Base-by-base conservation (phyloP, 2,888 invertebrate species). In the Xylophagus ater region DNA sequence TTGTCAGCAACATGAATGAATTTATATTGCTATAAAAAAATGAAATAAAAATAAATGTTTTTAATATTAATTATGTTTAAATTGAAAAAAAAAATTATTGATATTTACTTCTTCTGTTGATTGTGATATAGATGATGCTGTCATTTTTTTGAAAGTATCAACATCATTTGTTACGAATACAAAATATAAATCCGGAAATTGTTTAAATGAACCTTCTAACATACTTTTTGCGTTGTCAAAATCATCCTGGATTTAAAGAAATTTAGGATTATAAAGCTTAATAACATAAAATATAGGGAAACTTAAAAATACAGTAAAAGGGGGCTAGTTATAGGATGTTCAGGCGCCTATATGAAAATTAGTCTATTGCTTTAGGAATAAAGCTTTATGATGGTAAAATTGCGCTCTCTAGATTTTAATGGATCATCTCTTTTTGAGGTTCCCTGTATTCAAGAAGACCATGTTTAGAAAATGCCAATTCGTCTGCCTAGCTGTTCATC, bases 151-250 rank as follows among this genome's bases (percentile, higher is more conserved):
- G 47, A 68, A 73, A 31, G 65, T 63, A 0, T 57, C 52, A 17
- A 65, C 49, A 34, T 70, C 67, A 12, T 62, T 58, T 1, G 72
- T 65, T 1, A 69, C 59, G 47, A 72, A 74, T 0, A 71, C 59
- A 42, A 76, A 69, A 48, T 68, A 70, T 0, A 70, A 66, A 46
- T 74, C 73, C 19, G 71, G 45, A 42, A 47, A 47, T 34, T 43
- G 45, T 32, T 35, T 26, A 25, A 49, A 41, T 4, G 49, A 45
- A 19, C 46, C 45, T 14, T 41, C 36, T 6, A 49, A 14, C 20
- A 48, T 40, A 25, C 41, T 29, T 40, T 41, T 39, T 15, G 49
- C 44, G 42, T 41, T 44, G n/a, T 43, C 42, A 41, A 45, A 51
- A 29, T 51, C 51, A 29, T 36, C 36, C 40, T 48, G 14, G 8